Conservation (phyloP, 2,113 vertebrate genomes). For the Formicarius rufipectus region DNA sequence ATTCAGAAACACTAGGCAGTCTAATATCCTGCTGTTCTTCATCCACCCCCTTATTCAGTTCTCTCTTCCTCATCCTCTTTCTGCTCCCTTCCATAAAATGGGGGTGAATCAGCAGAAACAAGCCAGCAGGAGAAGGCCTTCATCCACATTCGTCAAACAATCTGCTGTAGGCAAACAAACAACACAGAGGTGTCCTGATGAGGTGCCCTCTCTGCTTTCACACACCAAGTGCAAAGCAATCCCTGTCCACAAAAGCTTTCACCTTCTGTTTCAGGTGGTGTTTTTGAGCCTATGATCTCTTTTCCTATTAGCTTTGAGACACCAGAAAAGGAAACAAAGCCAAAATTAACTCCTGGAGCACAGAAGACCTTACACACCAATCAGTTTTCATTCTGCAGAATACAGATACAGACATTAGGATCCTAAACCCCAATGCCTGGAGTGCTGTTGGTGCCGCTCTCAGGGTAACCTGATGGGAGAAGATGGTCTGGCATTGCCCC, state of each 20-base stretch:
- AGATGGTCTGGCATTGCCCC: neutral
- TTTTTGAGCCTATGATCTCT: neutral
- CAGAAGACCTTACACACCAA: neutral
- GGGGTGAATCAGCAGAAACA: constrained; percentile 39
- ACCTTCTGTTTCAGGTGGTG: neutral
- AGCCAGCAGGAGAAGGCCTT: constrained; percentile 17
- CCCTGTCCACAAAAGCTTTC: neutral
- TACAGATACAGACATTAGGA: neutral
- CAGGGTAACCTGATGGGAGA: neutral
- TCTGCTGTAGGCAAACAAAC: neutral
- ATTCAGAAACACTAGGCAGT: constrained; percentile 55
- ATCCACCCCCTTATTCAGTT: neutral
- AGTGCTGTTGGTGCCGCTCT: neutral
- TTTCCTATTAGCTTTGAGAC: neutral
- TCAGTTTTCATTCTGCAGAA: neutral
- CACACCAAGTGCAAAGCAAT: neutral
- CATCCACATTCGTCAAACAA: neutral
- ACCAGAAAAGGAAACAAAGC: neutral
- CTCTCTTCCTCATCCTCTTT: constrained; percentile 14
- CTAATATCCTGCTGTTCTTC: constrained; percentile 47
- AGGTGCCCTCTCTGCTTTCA: neutral
- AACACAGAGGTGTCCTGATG: neutral
- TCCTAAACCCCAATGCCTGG: neutral
- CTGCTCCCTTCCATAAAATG: neutral
- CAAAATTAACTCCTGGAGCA: neutral